Evolutionary conservation across 2,888 invertebrate genomes (phyloP).

Genomic region (Allacma fusca): DNA sequence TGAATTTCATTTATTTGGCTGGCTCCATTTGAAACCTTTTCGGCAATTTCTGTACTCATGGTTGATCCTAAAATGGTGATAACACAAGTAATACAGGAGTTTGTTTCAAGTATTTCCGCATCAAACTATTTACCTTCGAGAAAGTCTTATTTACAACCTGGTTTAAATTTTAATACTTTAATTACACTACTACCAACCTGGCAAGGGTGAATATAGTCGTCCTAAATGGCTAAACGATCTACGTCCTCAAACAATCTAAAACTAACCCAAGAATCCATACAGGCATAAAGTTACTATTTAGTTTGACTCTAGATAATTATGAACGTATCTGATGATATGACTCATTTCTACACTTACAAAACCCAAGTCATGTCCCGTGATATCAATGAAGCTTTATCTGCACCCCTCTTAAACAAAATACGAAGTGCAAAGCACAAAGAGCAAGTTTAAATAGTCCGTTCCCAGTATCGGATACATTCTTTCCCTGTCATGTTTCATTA

Average conservation of each 20-base stretch:
- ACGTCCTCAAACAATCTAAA: neutral
- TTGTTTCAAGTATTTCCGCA: neutral
- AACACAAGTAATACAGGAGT: neutral
- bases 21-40: slow-evolving; percentile 11
- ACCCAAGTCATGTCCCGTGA: neutral
- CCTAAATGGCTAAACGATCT: neutral
- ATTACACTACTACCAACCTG: neutral
- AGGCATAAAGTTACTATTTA: neutral
- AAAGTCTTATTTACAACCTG: neutral
- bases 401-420: neutral
- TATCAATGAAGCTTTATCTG: slow-evolving; percentile 1
- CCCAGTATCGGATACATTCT: neutral
- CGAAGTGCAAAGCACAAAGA: slow-evolving; percentile 16
- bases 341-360: neutral
- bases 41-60: slow-evolving; percentile 7
- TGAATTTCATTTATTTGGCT: neutral
- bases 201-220: neutral
- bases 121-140: neutral
- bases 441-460: neutral
- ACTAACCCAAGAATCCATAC: neutral
- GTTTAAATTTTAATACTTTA: no score
- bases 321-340: neutral
- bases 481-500: neutral
- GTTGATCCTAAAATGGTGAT: neutral
- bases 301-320: neutral